A percentile compares a stretch with the other conserved stretches of the same genome.
Conservation (phyloP, 2,113 vertebrate genomes). For the Barnardius zonarius region DNA sequence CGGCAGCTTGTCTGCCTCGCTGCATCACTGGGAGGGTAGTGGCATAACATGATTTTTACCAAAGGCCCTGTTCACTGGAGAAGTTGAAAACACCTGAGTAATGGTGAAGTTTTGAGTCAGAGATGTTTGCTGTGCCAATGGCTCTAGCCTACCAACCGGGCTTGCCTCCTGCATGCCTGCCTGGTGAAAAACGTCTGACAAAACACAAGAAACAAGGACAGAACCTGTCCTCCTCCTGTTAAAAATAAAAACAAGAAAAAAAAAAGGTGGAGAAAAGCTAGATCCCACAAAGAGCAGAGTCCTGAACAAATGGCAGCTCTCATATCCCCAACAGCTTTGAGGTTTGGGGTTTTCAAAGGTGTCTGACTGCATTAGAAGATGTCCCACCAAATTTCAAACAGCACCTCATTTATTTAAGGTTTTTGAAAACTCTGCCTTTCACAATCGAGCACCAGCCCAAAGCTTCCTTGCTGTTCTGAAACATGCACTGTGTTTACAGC, state of each 20-base stretch:
- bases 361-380: neutral
- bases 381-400: conserved; percentile 15
- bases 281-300: neutral
- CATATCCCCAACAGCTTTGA: neutral
- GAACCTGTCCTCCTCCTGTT: neutral
- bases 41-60: neutral
- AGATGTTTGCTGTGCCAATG: neutral
- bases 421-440: conserved; percentile 33
- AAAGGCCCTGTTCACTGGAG: neutral
- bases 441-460: neutral
- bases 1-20: neutral
- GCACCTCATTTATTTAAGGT: conserved; percentile 24
- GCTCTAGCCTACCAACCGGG: neutral
- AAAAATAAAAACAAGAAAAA: neutral
- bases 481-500: neutral
- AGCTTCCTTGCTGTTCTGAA: conserved; percentile 35
- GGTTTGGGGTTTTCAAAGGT: neutral
- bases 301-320: conserved; percentile 3
- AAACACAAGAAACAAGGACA: neutral
- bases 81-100: neutral
- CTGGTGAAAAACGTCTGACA: conserved; percentile 3
- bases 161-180: neutral
- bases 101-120: neutral
- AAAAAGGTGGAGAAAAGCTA: neutral
- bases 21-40: neutral